Base-by-base conservation (phyloP, 92 coral and sea anemone genomes). In the Desmophyllum pertusum region DNA sequence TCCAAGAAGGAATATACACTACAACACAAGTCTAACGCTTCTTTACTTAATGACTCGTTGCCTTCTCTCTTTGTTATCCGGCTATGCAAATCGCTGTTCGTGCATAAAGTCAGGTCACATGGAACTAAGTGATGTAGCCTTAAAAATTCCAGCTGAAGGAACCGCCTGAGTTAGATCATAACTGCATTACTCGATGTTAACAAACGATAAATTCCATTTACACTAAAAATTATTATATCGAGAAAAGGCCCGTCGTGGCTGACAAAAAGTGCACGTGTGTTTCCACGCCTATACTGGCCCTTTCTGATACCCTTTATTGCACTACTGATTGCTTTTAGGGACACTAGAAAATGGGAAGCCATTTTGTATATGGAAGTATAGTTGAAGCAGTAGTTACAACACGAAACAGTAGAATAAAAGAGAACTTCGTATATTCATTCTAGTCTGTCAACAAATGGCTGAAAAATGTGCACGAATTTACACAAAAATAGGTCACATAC, bases 221-320 rank as follows among this genome's bases (percentile, higher is more conserved):
- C 14, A 5, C 8, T 13, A n/a, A 25, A 57, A 57, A n/a, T 23
- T 23, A 4, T 66, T 66, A 1, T 66, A 1, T 62, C 23, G 21
- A 66, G 35, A 42, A 17, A 37, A 19, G 17, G n/a, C 19, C 36
- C 15, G 15, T 8, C 39, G 40, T 15, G 17, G 55, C 36, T 42
- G 10, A 7, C 5, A 41, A 23, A 13, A 66, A 33, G 10, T 65
- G 64, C n/a, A 48, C 55, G 14, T 66, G 66, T 35, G 25, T 45
- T 79, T 48, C 48, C 18, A 30, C 39, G 5, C 10, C 19, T 80
- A 80, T 80, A 80, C 66, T 69, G 84, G 66, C 84, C 76, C 76
- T 50, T 17, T n/a, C 35, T 67, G 63, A 69, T 50, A 36, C 76
- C 13, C 67, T 48, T 27, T 50, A 33, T 80, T 80, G 84, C 76